Evolutionary conservation across 2,113 vertebrate genomes (phyloP), one percentile per base, ranked within the genome.

Genomic region (Callipepla californica): DNA sequence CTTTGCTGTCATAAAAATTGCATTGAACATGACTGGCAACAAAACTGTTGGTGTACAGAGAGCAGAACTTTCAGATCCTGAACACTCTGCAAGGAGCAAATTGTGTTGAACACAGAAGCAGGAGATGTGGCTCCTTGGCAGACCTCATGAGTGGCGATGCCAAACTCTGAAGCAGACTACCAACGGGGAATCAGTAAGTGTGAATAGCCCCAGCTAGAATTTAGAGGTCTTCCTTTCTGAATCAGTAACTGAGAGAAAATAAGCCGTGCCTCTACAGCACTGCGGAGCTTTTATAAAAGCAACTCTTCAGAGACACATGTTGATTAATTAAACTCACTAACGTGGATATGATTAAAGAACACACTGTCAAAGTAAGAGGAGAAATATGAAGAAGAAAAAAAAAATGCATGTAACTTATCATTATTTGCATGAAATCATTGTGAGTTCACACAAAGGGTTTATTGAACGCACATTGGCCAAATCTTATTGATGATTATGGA

Each of bases 61-160:
- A 88, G 48, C 62, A 86, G 93, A 90, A 96, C 90, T 96, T 93
- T 91, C 82, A 93, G 94, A 92, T 94, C 95, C 92, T 13, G 8
- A 92, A 94, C 93, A 94, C 90, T n/a, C 94, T 95, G 90, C 90
- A 93, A 96, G 93, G 90, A 96, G 92, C 69, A 96, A 95, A 94
- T 96, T 96, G 94, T 96, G 93, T 95, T 94, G 94, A 95, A 95
- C 92, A 95, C 69, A 90, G 87, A 91, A 95, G 82, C 40, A 94
- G 82, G 74, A 96, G 95, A 95, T 92, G 92, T 90, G 80, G 95
- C 90, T 95, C 94, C 66, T 96, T 96, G 94, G 96, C 96, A 96
- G 94, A 92, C 83, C 76, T 90, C 53, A 5, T 62, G 58, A 93
- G 85, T 48, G 30, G 53, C 32, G 85, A 65, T 95, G 95, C 96